A percentile compares a stretch with the other conserved stretches of the same genome.
Conservation (phyloP, 1,140 invertebrate species). For the Akabosia matsudoensis region DNA sequence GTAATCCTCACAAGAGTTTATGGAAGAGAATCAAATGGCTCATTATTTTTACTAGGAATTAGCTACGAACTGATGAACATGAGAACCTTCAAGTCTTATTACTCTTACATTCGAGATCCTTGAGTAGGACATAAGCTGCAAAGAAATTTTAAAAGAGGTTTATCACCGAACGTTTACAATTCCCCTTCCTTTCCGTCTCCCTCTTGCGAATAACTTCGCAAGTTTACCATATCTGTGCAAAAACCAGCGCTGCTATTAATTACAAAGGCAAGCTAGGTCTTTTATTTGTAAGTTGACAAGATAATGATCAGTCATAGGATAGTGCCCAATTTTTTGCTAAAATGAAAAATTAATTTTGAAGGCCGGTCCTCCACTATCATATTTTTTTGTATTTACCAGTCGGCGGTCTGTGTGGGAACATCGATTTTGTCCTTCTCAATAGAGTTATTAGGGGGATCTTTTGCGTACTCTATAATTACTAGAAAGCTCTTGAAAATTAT, state of each 20-base stretch:
- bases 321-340: neutral
- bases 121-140: too few species aligned
- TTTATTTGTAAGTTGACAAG: slow-evolving; percentile 6
- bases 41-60: too few species aligned
- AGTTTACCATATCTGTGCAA: too few species aligned
- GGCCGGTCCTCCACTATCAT: neutral
- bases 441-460: neutral
- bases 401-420: neutral
- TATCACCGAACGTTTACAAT: too few species aligned
- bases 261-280: neutral
- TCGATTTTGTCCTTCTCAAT: neutral
- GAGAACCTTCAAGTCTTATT: too few species aligned
- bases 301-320: neutral
- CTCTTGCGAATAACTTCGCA: too few species aligned
- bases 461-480: neutral
- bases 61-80: too few species aligned
- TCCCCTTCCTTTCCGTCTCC: too few species aligned
- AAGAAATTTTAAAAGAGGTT: too few species aligned
- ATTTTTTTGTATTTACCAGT: neutral
- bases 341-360: slow-evolving; percentile 15
- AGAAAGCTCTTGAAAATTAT: neutral
- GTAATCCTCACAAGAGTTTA: neutral
- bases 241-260: neutral
- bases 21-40: neutral
- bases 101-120: too few species aligned